Conservation (phyloP, 2,113 vertebrate genomes). For the Nesogale talazaci region DNA sequence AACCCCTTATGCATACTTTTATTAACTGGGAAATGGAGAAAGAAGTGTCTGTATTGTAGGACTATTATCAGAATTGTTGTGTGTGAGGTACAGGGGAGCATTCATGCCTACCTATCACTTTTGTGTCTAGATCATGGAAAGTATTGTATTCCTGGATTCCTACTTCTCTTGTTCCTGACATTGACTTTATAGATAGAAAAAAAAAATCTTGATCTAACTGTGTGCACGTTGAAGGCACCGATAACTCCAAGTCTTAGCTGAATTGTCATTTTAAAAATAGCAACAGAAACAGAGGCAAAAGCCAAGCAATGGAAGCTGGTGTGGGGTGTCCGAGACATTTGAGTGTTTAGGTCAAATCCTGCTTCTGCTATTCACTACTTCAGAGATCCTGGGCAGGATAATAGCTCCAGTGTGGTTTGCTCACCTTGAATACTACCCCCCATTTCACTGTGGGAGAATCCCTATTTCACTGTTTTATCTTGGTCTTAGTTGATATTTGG, state of each 20-base stretch:
- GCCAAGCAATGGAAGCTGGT: background rate
- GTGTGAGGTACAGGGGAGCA: background rate
- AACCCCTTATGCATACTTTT: background rate
- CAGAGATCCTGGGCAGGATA: background rate
- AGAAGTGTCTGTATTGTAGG: background rate
- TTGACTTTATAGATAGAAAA: background rate
- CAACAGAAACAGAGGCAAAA: background rate
- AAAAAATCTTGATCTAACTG: background rate
- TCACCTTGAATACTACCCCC: slow-evolving; percentile 1
- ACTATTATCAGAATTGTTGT: background rate
- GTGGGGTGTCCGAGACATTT: background rate
- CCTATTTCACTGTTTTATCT: background rate
- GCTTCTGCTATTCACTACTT: background rate
- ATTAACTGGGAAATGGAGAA: background rate
- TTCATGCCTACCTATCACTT: background rate
- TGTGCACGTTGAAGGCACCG: background rate
- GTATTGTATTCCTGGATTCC: background rate
- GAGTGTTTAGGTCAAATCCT: background rate
- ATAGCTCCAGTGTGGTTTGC: background rate
- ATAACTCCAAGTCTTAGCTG: background rate
- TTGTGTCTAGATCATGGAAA: background rate
- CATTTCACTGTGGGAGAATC: background rate
- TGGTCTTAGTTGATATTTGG: background rate
- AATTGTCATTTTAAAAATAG: background rate
- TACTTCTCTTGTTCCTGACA: background rate